phyloP scores from a whole-genome alignment of 2,797 vertebrate genomes.

The Melanotaenia boesemani region DNA sequence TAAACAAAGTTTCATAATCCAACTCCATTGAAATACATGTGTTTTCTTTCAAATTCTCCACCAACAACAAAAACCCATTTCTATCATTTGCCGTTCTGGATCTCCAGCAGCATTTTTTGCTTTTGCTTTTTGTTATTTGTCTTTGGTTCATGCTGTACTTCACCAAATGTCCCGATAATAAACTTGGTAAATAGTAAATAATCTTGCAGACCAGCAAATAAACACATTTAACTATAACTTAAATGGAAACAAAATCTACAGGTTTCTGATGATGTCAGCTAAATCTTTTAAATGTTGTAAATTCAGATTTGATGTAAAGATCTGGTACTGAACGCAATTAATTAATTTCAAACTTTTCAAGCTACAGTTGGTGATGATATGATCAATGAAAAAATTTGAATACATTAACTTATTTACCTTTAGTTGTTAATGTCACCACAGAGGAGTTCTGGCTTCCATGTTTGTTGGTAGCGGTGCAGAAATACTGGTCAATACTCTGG shows the following conservation, averaged over 20 bases:
- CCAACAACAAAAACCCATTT: too few relatives aligned
- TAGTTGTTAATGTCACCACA: neutral
- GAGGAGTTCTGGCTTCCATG: conserved; percentile 54
- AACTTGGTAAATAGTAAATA: too few relatives aligned
- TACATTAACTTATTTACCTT: neutral
- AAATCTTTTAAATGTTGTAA: neutral
- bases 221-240: neutral
- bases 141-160: too few relatives aligned
- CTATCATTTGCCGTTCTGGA: too few relatives aligned
- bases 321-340: neutral
- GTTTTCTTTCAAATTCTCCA: too few relatives aligned
- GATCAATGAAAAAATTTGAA: neutral
- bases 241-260: neutral
- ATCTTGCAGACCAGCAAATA: too few relatives aligned
- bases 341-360: neutral
- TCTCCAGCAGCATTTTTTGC: too few relatives aligned
- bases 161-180: too few relatives aligned
- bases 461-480: conserved; percentile 47
- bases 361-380: neutral
- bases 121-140: too few relatives aligned
- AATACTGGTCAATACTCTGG: conserved; percentile 1
- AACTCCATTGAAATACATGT: too few relatives aligned
- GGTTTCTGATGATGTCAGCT: neutral
- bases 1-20: too few relatives aligned
- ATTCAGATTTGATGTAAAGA: neutral